Conservation (phyloP, 1,140 invertebrate genomes). For the Orussus abietinus region DNA sequence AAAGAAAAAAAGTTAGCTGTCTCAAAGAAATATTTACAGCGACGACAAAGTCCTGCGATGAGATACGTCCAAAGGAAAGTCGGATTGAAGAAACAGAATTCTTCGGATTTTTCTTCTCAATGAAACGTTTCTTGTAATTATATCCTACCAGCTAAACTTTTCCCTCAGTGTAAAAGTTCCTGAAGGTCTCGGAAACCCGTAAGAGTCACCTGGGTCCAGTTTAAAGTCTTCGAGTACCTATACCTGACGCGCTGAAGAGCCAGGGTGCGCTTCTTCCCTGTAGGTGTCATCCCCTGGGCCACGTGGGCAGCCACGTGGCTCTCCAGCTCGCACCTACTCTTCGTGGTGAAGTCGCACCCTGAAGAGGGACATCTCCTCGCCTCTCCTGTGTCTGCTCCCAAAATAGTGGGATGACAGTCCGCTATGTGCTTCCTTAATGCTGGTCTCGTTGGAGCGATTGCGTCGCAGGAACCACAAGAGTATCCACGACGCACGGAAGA, state of each 20-base stretch:
- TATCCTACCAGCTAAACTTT: too few relatives aligned
- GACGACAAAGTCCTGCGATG: too few relatives aligned
- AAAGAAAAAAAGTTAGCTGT: too few relatives aligned
- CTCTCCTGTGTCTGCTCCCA: conserved; percentile 27
- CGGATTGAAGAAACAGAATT: too few relatives aligned
- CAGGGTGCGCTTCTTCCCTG: conserved; percentile 46
- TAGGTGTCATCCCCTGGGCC: conserved; percentile 43
- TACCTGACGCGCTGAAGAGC: conserved; percentile 53
- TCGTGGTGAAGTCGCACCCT: conserved; percentile 46
- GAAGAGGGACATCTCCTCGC: conserved; percentile 42
- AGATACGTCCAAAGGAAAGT: too few relatives aligned
- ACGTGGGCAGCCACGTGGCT: conserved; percentile 47
- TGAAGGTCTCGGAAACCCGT: too few relatives aligned
- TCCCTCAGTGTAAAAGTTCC: too few relatives aligned
- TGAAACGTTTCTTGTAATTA: too few relatives aligned
- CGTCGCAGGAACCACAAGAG: conserved; percentile 44
- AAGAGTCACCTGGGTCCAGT: background rate
- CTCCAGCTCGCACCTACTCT: conserved; percentile 46
- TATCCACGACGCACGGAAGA: conserved; percentile 36
- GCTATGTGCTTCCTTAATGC: conserved; percentile 46
- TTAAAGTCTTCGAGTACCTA: conserved; percentile 39
- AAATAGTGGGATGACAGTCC: conserved; percentile 34
- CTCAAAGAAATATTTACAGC: too few relatives aligned
- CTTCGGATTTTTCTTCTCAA: too few relatives aligned
- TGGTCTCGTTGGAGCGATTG: conserved; percentile 41